Evolutionary conservation across 1,140 invertebrate species (phyloP).

Genomic region (Drepana arcuata): DNA sequence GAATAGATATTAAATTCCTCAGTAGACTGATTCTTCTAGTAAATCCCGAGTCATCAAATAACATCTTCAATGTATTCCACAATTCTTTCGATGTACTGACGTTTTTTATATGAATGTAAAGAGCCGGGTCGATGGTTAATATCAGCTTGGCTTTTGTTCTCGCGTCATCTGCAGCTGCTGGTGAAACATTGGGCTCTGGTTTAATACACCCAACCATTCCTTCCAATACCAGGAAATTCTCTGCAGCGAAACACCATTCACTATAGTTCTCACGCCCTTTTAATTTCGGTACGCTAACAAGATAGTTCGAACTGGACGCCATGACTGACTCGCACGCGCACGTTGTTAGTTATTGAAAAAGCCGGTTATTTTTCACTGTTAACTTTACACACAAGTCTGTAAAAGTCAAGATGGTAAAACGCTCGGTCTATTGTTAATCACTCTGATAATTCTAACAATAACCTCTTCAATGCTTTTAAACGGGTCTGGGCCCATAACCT

Average conservation of each 20-base stretch:
- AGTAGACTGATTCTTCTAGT: slow-evolving; percentile 24
- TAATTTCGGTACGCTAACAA: neutral
- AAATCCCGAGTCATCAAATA: slow-evolving; percentile 24
- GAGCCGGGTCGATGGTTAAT: neutral
- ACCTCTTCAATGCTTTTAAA: neutral
- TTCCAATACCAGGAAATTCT: neutral
- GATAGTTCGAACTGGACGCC: neutral
- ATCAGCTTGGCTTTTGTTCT: neutral
- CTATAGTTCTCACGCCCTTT: neutral
- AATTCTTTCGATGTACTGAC: neutral
- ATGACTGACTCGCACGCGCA: neutral
- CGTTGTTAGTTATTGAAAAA: neutral
- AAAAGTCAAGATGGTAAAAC: too few relatives aligned
- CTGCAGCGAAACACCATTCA: neutral
- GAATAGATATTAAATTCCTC: slow-evolving; percentile 17
- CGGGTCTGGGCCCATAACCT: neutral
- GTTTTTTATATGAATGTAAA: neutral
- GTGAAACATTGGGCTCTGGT: neutral
- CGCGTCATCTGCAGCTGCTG: neutral
- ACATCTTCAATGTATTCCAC: slow-evolving; percentile 26
- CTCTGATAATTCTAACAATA: too few relatives aligned
- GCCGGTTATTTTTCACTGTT: neutral
- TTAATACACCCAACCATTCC: neutral
- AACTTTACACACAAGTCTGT: neutral
- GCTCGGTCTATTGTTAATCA: too few relatives aligned